phyloP scores from a whole-genome alignment of 2,113 vertebrate species.

The Pelmatolapia mariae region DNA sequence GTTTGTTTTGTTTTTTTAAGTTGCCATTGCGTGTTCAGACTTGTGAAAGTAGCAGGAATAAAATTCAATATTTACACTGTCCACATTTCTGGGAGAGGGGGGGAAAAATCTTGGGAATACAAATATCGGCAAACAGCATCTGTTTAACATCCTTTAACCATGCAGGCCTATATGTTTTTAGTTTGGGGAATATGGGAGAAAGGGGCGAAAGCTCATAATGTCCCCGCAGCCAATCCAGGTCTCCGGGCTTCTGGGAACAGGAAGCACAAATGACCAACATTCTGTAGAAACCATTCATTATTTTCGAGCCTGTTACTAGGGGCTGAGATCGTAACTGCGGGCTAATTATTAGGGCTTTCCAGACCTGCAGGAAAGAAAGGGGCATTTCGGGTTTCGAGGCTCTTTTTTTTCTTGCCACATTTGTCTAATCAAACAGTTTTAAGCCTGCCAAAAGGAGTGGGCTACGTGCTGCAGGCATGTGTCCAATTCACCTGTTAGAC shows the following conservation, averaged over 20 bases:
- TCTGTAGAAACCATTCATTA: slow-evolving; percentile 67
- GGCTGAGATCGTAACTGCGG: slow-evolving; percentile 48
- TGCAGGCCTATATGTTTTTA: slow-evolving; percentile 38
- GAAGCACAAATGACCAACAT: slow-evolving; percentile 59
- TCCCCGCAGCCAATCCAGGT: slow-evolving; percentile 61
- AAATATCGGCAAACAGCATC: slow-evolving; percentile 55
- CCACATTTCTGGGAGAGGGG: background rate
- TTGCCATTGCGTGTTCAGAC: background rate
- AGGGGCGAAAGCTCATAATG: slow-evolving; percentile 56
- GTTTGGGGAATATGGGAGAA: slow-evolving; percentile 37
- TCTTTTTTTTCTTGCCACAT: slow-evolving; percentile 13
- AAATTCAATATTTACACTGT: slow-evolving; percentile 10
- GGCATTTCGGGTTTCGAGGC: slow-evolving; percentile 46
- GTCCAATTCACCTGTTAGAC: slow-evolving; percentile 58
- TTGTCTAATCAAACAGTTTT: slow-evolving; percentile 54
- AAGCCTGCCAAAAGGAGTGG: slow-evolving; percentile 38
- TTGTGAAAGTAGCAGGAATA: background rate
- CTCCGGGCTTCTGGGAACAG: slow-evolving; percentile 56
- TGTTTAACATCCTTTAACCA: slow-evolving; percentile 60
- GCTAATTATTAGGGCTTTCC: slow-evolving; percentile 66
- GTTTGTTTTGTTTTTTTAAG: background rate
- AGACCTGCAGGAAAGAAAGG: slow-evolving; percentile 50
- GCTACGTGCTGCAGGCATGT: slow-evolving; percentile 34
- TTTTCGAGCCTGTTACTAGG: slow-evolving; percentile 58
- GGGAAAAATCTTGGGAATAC: background rate